Conservation (phyloP, 2,888 invertebrate genomes). For the Ormyrus thymus region DNA sequence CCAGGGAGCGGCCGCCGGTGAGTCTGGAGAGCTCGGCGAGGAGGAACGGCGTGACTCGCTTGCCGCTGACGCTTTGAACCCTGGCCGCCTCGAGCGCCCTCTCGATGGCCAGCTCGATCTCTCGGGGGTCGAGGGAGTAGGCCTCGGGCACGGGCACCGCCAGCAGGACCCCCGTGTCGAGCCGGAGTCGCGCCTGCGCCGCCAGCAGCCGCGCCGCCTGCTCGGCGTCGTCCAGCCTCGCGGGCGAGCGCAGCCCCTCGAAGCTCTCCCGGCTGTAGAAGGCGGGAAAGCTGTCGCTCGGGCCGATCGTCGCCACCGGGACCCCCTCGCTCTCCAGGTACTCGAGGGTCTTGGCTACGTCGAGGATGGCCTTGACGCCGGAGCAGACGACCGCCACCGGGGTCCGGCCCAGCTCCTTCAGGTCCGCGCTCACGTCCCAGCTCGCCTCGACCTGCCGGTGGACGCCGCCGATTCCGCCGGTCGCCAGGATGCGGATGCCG, state of each 20-base stretch:
- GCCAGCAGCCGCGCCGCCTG: slow-evolving; percentile 86
- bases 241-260: slow-evolving; percentile 80
- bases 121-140: slow-evolving; percentile 78
- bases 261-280: slow-evolving; percentile 92
- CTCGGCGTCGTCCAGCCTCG: slow-evolving; percentile 78
- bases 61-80: slow-evolving; percentile 82
- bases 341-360: slow-evolving; percentile 95
- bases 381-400: slow-evolving; percentile 94
- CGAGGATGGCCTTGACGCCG: slow-evolving; percentile 97
- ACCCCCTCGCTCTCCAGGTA: slow-evolving; percentile 97
- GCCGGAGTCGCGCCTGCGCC: slow-evolving; percentile 76
- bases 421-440: slow-evolving; percentile 95
- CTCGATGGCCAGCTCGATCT: slow-evolving; percentile 83
- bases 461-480: slow-evolving; percentile 96
- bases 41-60: slow-evolving; percentile 94
- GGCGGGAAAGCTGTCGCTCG: slow-evolving; percentile 87
- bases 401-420: slow-evolving; percentile 91
- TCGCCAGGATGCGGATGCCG: slow-evolving; percentile 94
- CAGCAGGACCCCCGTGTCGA: slow-evolving; percentile 86
- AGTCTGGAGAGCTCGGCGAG: slow-evolving; percentile 85
- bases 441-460: slow-evolving; percentile 91
- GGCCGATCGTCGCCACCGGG: slow-evolving; percentile 87
- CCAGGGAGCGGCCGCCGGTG: slow-evolving; percentile 89
- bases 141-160: slow-evolving; percentile 93
- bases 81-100: slow-evolving; percentile 81